Conservation (phyloP, 2,888 invertebrate genomes). For the Drosophila birchii region DNA sequence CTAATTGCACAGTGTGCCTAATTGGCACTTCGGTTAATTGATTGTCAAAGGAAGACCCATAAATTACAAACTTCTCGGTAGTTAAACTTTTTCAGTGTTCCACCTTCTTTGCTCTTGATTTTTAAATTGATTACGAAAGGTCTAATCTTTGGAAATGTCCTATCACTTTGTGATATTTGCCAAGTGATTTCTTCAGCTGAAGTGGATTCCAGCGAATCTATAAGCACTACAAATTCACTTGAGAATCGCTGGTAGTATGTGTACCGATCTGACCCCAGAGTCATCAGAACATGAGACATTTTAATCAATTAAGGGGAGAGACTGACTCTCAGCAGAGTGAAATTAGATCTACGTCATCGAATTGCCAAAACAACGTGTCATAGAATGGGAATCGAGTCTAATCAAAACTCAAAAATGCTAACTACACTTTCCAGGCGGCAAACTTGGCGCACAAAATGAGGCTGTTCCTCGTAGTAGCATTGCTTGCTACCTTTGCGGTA, state of each 20-base stretch:
- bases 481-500: slow-evolving; percentile 67
- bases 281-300: slow-evolving; percentile 36
- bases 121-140: slow-evolving; percentile 1
- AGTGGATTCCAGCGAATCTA: slow-evolving; percentile 12
- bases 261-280: slow-evolving; percentile 51
- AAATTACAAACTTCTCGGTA: not conserved
- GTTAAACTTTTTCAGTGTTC: not conserved
- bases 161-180: slow-evolving; percentile 17
- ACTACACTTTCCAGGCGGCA: slow-evolving; percentile 43
- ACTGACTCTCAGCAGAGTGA: slow-evolving; percentile 8
- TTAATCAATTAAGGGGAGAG: slow-evolving; percentile 51
- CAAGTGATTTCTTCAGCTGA: slow-evolving; percentile 2
- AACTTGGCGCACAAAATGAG: slow-evolving; percentile 55
- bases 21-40: not conserved
- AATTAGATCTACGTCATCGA: slow-evolving; percentile 41
- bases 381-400: slow-evolving; percentile 14
- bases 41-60: not conserved
- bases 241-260: slow-evolving; percentile 1
- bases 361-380: slow-evolving; percentile 25
- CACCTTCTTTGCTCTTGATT: slow-evolving; percentile 6
- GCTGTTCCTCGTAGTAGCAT: slow-evolving; percentile 54
- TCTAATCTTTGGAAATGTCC: not conserved
- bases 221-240: slow-evolving; percentile 9
- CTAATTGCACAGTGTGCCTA: not conserved
- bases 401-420: slow-evolving; percentile 47